Conservation (phyloP, 2,113 vertebrate species). For the Diadophis punctatus region DNA sequence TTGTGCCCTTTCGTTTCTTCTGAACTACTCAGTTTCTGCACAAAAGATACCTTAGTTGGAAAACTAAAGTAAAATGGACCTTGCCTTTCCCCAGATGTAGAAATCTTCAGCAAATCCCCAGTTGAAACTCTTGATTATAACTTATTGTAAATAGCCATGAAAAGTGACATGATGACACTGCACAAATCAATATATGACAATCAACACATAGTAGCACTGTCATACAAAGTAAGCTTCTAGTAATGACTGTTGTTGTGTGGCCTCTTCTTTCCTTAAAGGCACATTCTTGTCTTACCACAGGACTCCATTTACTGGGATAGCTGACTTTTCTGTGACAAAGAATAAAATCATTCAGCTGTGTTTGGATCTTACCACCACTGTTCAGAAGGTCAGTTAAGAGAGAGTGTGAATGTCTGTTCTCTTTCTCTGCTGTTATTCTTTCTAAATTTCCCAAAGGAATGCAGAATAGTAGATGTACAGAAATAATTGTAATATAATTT, state of each 20-base stretch:
- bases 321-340: constrained; percentile 92
- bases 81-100: background rate
- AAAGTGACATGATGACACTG: background rate
- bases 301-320: constrained; percentile 92
- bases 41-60: background rate
- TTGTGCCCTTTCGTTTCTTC: background rate
- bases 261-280: background rate
- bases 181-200: background rate
- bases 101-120: background rate
- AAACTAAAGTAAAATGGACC: background rate
- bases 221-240: too few species aligned
- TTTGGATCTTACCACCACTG: constrained; percentile 93
- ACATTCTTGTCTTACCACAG: constrained; percentile 68
- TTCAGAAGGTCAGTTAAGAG: constrained; percentile 87
- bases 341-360: constrained; percentile 98
- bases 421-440: background rate
- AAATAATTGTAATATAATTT: constrained; percentile 1
- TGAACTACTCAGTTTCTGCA: background rate
- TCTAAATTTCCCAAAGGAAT: constrained; percentile 23
- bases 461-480: background rate
- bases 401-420: background rate
- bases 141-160: background rate
- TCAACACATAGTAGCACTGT: background rate
- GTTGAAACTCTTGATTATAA: background rate
- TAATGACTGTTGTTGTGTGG: background rate